phyloP scores from a whole-genome alignment of 2,888 invertebrate genomes.

The Hirtodrosophila confusa region DNA sequence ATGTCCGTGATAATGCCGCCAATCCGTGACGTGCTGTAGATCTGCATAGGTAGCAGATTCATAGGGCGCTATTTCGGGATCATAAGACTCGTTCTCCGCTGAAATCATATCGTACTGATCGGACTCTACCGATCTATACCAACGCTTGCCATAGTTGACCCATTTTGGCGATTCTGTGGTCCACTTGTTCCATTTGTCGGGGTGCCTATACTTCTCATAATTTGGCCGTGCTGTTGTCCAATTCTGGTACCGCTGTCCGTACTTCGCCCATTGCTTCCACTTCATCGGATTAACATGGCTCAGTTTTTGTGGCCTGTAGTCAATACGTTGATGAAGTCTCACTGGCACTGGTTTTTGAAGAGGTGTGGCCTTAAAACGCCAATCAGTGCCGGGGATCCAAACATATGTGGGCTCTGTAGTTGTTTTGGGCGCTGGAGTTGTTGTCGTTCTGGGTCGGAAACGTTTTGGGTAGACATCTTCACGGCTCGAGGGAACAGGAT shows the following conservation, averaged over 20 bases:
- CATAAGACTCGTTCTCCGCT: constrained; percentile 33
- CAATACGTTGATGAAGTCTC: constrained; percentile 71
- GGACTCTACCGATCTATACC: constrained; percentile 43
- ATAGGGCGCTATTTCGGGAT: constrained; percentile 56
- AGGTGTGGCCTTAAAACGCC: constrained; percentile 76
- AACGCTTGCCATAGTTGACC: constrained; percentile 54
- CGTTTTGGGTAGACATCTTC: constrained; percentile 81
- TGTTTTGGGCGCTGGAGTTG: constrained; percentile 54
- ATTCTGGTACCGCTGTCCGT: constrained; percentile 62
- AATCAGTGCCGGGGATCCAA: constrained; percentile 76
- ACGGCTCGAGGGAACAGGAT: constrained; percentile 73
- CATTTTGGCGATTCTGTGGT: constrained; percentile 63
- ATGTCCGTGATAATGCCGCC: constrained; percentile 74
- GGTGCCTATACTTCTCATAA: constrained; percentile 32
- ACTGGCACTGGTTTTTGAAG: constrained; percentile 62
- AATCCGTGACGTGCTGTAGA: constrained; percentile 58
- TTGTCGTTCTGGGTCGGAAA: constrained; percentile 68
- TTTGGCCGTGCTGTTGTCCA: constrained; percentile 58
- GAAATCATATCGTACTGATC: constrained; percentile 4
- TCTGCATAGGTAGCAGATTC: constrained; percentile 59
- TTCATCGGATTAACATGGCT: constrained; percentile 51
- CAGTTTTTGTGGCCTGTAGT: constrained; percentile 43
- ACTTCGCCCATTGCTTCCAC: constrained; percentile 69
- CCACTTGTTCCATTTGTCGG: constrained; percentile 70
- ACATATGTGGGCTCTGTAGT: constrained; percentile 66